These are phyloP conservation scores for Ormyrus nitidulus DNA, from an alignment of 2,888 invertebrate species.

Conservation along the genomic window DNA sequence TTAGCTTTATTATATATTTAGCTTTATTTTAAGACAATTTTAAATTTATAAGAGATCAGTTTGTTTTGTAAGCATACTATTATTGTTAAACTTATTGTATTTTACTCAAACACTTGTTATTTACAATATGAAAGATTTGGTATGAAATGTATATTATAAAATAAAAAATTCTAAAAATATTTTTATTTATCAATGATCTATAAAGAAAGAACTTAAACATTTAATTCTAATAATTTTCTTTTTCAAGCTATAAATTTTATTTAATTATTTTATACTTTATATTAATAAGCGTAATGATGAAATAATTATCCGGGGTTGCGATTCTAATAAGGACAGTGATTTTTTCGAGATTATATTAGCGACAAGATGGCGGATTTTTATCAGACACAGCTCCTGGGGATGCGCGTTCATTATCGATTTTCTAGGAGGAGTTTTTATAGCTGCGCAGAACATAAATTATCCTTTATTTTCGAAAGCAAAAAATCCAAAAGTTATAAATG, in stretches of 20 bases:
- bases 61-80: conserved; percentile 43
- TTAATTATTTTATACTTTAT: too few relatives aligned
- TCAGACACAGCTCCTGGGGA: neutral
- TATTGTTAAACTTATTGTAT: conserved; percentile 52
- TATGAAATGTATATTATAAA: conserved; percentile 49
- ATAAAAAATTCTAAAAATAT: conserved; percentile 42
- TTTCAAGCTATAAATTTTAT: too few relatives aligned
- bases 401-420: conserved; percentile 33
- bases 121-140: conserved; percentile 48
- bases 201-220: too few relatives aligned
- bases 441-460: conserved; percentile 21
- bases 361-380: conserved; percentile 34
- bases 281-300: neutral
- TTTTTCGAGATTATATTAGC: neutral
- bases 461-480: neutral
- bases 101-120: conserved; percentile 49
- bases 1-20: conserved; percentile 1
- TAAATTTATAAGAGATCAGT: conserved; percentile 34
- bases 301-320: neutral
- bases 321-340: too few relatives aligned
- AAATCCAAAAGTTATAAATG: neutral
- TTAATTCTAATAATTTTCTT: too few relatives aligned
- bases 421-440: neutral
- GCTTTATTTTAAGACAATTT: conserved; percentile 22
- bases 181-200: neutral